A percentile compares a stretch with the other conserved stretches of the same genome.
Evolutionary conservation across 1,140 invertebrate species (phyloP).

Genomic region (Nephila pilipes): DNA sequence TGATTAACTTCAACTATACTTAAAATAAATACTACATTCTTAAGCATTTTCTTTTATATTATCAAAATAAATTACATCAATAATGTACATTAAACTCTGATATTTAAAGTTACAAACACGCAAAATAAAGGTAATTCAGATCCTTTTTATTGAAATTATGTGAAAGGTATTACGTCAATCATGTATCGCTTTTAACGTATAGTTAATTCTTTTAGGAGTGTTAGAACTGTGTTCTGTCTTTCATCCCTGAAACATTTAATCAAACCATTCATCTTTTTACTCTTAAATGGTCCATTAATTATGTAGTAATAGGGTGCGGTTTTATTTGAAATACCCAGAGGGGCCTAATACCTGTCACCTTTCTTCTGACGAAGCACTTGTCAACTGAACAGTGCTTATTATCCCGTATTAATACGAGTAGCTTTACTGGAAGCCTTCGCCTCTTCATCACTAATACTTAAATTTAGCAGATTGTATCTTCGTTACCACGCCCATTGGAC

Average conservation of each 20-base stretch:
- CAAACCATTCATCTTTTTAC: slow-evolving; percentile 1
- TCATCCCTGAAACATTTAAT: slow-evolving; percentile 46
- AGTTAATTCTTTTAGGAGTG: neutral
- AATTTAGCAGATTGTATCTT: slow-evolving; percentile 66
- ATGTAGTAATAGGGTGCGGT: slow-evolving; percentile 61
- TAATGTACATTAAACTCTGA: no score
- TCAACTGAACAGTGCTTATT: slow-evolving; percentile 63
- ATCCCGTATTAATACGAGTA: slow-evolving; percentile 69
- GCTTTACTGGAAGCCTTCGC: slow-evolving; percentile 37
- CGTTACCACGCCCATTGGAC: slow-evolving; percentile 38
- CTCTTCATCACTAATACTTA: slow-evolving; percentile 54
- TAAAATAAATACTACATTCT: no score
- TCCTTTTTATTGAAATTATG: neutral
- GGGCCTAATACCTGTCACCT: slow-evolving; percentile 56
- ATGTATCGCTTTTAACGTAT: neutral
- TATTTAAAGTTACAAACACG: no score
- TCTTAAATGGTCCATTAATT: slow-evolving; percentile 42
- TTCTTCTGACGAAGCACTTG: slow-evolving; percentile 43
- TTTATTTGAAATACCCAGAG: slow-evolving; percentile 34
- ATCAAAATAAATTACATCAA: no score
- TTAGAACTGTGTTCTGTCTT: neutral
- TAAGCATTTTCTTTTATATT: no score
- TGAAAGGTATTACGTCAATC: neutral
- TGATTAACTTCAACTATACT: no score
- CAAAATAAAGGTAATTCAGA: neutral